A percentile compares a stretch with the other conserved stretches of the same genome.
These are phyloP conservation scores for Iguana delicatissima DNA, from an alignment of 2,797 vertebrate species.

Conservation along the genomic window DNA sequence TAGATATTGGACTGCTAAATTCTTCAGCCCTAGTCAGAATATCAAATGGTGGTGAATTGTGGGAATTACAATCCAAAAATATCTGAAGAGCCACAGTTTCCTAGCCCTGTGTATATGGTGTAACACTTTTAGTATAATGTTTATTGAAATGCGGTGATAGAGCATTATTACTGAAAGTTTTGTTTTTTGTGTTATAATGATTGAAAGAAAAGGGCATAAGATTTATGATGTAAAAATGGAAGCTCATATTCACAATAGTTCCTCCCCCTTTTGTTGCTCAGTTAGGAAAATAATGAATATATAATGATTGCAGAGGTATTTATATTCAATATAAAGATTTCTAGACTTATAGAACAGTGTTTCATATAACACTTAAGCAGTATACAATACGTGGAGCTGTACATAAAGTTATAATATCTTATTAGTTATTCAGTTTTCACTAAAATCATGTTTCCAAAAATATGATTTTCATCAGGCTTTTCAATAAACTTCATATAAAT, in stretches of 20 bases:
- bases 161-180: constrained; percentile 17
- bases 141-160: background rate
- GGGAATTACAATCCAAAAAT: background rate
- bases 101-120: background rate
- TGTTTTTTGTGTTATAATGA: constrained; percentile 14
- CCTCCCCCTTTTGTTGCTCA: background rate
- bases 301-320: background rate
- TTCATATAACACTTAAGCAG: background rate
- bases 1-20: background rate
- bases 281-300: background rate
- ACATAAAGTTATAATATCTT: background rate
- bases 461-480: background rate
- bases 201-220: constrained; percentile 1
- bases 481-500: fast-evolving
- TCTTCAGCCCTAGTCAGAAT: background rate
- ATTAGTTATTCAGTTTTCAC: background rate
- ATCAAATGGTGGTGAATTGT: background rate
- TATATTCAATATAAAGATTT: constrained; percentile 2
- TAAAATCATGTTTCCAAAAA: constrained; percentile 1
- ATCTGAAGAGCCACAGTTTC: background rate
- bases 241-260: background rate
- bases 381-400: background rate
- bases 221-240: background rate
- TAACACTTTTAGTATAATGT: background rate
- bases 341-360: fast-evolving